Evolutionary conservation across 2,888 invertebrate species (phyloP), one percentile per base, ranked within the genome.

Genomic region (Heliconius cydno): DNA sequence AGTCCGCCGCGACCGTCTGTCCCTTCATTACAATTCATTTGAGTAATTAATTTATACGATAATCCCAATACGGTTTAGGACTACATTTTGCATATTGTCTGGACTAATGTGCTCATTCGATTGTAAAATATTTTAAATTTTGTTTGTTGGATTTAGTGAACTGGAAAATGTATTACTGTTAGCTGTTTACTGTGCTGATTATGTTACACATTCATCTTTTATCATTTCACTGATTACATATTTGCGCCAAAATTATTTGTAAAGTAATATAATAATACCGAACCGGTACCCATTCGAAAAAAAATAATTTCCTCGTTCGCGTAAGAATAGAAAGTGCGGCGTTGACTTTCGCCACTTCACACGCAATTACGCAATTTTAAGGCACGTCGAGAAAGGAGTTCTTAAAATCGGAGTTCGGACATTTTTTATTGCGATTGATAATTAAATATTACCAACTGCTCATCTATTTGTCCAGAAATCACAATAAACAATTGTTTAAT

Each of bases 11-110:
- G 60, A 1, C 66, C 46, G n/a, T 38, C 38, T 25, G 74, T 38
- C 75, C 75, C 75, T 75, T 75, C 75, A 75, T 75, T 75, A 66
- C 41, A 66, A 75, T 75, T 75, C 41, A 75, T 65, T 66, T 30
- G 28, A 38, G 73, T 73, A 73, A 75, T 75, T 75, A 63, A 75
- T 75, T 66, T 75, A 46, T 30, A 66, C 41, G 75, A 75, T 65
- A 75, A 75, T 75, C 75, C 65, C 75, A 66, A 75, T 75, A 75
- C 75, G 66, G 41, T 38, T 65, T 75, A 65, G 28, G 66, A 66
- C n/a, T 66, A 46, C 4, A 65, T 46, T 75, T 46, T 46, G 65
- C 66, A 60, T 75, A 46, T 65, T 75, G 66, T 46, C 30, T 75
- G 38, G 22, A 75, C 65, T 66, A 46, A 28, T 65, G 28, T 41